These are phyloP conservation scores for Oriolus oriolus DNA, from an alignment of 2,113 vertebrate genomes.

Conservation along the genomic window DNA sequence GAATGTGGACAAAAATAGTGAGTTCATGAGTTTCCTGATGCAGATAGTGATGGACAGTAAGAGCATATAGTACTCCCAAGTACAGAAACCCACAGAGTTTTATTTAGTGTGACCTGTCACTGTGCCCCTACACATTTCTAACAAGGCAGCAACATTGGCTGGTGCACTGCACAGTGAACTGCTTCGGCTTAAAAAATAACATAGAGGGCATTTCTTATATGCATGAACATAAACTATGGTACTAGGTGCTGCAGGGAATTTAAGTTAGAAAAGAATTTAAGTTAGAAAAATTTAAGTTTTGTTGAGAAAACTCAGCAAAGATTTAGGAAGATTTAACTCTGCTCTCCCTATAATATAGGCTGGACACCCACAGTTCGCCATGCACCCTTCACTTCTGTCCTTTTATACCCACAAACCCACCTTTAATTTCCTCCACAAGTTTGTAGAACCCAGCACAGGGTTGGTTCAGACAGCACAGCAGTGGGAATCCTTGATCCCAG, in stretches of 20 bases:
- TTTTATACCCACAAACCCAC: not conserved
- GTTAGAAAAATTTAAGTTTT: not conserved
- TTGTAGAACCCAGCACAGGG: not conserved
- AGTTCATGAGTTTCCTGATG: not conserved
- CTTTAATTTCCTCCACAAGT: not conserved
- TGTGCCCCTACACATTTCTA: not conserved
- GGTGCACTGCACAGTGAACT: not conserved
- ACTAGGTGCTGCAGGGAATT: not conserved
- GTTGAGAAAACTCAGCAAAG: not conserved
- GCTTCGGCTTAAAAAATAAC: not conserved
- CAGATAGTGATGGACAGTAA: not conserved
- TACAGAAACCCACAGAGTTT: not conserved
- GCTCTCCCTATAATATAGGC: not conserved
- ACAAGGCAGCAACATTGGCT: not conserved
- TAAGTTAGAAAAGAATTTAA: not conserved
- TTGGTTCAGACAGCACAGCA: not conserved
- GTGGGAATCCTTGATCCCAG: not conserved
- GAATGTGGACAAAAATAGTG: constrained; percentile 33
- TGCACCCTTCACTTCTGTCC: not conserved
- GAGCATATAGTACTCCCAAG: not conserved
- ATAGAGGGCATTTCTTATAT: not conserved
- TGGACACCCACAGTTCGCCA: not conserved
- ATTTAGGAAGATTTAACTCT: not conserved
- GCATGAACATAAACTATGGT: not conserved
- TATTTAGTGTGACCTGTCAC: not conserved